A percentile compares a stretch with the other conserved stretches of the same genome.
phyloP scores from a whole-genome alignment of 1,140 invertebrate genomes.

The Pogonomyrmex barbatus region DNA sequence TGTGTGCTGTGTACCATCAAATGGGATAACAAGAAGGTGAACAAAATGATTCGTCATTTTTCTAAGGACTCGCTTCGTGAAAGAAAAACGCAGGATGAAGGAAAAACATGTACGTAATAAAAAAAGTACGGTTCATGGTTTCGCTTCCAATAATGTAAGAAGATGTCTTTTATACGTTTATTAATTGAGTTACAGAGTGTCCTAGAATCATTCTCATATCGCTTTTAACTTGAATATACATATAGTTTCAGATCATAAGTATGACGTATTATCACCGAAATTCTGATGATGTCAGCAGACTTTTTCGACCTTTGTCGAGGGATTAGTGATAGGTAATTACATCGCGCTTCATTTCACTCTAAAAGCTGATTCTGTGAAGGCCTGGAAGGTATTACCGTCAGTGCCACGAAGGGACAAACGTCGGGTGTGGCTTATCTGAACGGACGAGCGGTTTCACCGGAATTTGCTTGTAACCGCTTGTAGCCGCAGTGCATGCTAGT shows the following conservation, averaged over 20 bases:
- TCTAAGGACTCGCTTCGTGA: background rate
- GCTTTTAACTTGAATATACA: background rate
- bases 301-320: constrained; percentile 29
- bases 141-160: background rate
- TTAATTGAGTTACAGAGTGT: background rate
- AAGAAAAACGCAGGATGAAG: background rate
- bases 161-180: background rate
- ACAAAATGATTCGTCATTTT: constrained; percentile 31
- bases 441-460: constrained; percentile 59
- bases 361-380: constrained; percentile 57
- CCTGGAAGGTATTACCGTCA: constrained; percentile 48
- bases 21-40: constrained; percentile 39
- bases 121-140: background rate
- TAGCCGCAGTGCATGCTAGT: constrained; percentile 47
- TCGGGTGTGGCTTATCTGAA: constrained; percentile 63
- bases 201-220: background rate
- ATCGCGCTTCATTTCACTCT: constrained; percentile 54
- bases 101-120: background rate
- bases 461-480: constrained; percentile 61
- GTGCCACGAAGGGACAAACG: constrained; percentile 58
- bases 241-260: background rate
- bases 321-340: constrained; percentile 52
- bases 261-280: constrained; percentile 26
- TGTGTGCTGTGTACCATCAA: constrained; percentile 39
- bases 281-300: constrained; percentile 17